These are phyloP conservation scores for Chaetura pelagica DNA, from an alignment of 2,113 vertebrate species.

Conservation along the genomic window DNA sequence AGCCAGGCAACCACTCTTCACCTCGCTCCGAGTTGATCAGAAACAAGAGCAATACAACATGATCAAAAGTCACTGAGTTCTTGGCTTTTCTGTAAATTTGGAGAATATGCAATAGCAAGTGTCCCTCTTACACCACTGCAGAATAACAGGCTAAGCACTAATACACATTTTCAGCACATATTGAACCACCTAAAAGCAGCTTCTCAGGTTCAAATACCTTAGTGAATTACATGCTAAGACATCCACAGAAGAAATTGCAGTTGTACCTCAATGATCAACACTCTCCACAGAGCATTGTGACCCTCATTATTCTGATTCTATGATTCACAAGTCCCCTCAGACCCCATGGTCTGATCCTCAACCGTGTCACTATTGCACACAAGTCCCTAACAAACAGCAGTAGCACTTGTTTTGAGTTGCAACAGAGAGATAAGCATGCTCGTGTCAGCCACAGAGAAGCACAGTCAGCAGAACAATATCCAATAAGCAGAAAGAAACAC, in stretches of 20 bases:
- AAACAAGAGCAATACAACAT: background rate
- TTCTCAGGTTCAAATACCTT: background rate
- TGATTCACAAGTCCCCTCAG: background rate
- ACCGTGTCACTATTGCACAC: background rate
- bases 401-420: background rate
- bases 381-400: background rate
- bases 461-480: background rate
- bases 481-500: background rate
- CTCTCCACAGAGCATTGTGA: background rate
- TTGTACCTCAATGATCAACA: background rate
- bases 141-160: background rate
- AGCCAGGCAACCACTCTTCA: rapidly evolving
- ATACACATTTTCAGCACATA: background rate
- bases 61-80: background rate
- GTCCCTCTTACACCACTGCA: background rate
- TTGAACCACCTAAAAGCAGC: background rate
- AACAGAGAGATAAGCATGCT: slow-evolving; percentile 29
- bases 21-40: background rate
- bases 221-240: background rate
- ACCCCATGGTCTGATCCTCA: background rate
- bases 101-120: rapidly evolving
- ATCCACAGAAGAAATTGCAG: background rate
- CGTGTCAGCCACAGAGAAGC: slow-evolving; percentile 13
- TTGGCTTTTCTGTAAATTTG: background rate
- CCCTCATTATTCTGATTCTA: background rate